Conservation (phyloP, 2,888 invertebrate genomes). For the Meta bourneti region DNA sequence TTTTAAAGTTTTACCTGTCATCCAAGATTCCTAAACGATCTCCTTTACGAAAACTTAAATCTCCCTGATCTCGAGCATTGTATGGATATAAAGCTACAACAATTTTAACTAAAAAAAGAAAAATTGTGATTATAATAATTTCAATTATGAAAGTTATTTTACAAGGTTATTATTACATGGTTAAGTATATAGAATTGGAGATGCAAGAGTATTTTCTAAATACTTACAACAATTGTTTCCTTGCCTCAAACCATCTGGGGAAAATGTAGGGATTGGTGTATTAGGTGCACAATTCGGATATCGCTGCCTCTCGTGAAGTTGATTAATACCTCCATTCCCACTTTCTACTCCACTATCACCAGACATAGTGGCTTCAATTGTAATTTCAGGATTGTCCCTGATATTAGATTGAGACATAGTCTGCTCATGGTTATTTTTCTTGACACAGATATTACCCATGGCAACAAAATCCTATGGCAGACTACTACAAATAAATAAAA, state of each 20-base stretch:
- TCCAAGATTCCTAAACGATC: conserved; percentile 97
- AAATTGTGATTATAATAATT: background rate
- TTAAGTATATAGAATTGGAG: too few species aligned
- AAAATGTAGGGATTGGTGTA: conserved; percentile 54
- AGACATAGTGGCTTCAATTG: conserved; percentile 48
- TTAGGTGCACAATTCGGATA: conserved; percentile 56
- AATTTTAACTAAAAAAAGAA: conserved; percentile 80
- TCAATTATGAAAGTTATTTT: background rate
- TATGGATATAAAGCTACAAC: conserved; percentile 97
- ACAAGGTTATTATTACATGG: too few species aligned
- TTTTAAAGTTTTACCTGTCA: conserved; percentile 82
- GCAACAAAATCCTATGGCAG: conserved; percentile 38
- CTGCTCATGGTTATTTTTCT: conserved; percentile 62
- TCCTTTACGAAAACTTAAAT: conserved; percentile 92
- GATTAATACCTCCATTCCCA: conserved; percentile 65
- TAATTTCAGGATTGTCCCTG: conserved; percentile 63
- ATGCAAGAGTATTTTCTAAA: background rate
- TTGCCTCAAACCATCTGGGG: conserved; percentile 56
- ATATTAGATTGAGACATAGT: conserved; percentile 48
- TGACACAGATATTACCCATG: conserved; percentile 73
- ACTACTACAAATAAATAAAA: conserved; percentile 17
- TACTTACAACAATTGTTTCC: conserved; percentile 45
- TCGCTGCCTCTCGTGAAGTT: conserved; percentile 63
- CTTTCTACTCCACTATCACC: conserved; percentile 65
- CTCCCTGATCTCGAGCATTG: conserved; percentile 95